phyloP scores from a whole-genome alignment of 1,140 invertebrate genomes.

The Eriocheir sinensis region DNA sequence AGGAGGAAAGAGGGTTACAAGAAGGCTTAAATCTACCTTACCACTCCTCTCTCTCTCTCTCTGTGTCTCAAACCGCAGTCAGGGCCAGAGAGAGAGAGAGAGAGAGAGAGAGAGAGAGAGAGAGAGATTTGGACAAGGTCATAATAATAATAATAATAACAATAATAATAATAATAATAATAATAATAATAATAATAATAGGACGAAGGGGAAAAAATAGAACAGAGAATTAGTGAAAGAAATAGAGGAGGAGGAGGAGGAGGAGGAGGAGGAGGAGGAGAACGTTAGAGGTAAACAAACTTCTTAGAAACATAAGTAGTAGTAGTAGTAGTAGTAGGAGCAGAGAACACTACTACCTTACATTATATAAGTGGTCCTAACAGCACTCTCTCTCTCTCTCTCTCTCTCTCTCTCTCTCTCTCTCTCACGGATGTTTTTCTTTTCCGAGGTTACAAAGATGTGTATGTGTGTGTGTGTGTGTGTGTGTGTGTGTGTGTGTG shows the following conservation, averaged over 20 bases:
- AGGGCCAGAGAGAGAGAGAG: neutral
- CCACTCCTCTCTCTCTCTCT: constrained; percentile 28
- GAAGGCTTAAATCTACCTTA: neutral
- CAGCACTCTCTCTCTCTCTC: no score
- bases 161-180: neutral
- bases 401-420: no score
- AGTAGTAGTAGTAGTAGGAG: no score
- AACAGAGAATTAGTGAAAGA: no score
- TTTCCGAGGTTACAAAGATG: neutral
- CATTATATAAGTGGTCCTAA: no score
- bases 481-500: constrained; percentile 40
- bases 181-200: constrained; percentile 3
- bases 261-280: no score
- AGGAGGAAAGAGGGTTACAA: neutral
- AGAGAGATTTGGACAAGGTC: neutral
- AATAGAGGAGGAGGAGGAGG: no score
- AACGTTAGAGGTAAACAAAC: no score
- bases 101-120: neutral
- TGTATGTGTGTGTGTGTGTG: constrained; percentile 38
- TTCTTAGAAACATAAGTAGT: no score
- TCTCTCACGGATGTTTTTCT: neutral
- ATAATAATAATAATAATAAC: constrained; percentile 27
- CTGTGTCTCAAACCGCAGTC: neutral
- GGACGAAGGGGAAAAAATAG: no score
- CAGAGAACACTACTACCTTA: no score